Evolutionary conservation across 2,797 vertebrate genomes (phyloP).

Genomic region (Pipistrellus kuhlii): DNA sequence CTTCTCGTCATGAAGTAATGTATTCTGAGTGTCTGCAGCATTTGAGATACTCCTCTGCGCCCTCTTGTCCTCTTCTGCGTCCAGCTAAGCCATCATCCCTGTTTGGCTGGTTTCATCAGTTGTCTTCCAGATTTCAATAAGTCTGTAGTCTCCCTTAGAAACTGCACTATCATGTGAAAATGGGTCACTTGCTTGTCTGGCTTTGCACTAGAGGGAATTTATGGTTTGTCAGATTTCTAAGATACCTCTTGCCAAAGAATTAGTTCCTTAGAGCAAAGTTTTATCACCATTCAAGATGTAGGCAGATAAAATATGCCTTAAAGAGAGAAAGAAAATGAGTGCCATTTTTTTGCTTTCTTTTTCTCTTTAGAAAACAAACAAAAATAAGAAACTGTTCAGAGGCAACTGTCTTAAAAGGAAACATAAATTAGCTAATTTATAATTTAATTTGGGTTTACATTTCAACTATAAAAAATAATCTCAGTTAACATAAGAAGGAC

Average conservation of each 20-base stretch:
- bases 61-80: background rate
- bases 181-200: background rate
- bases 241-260: background rate
- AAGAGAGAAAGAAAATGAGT: background rate
- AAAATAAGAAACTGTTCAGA: background rate
- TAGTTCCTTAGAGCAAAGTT: conserved; percentile 14
- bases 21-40: background rate
- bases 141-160: background rate
- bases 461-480: background rate
- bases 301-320: conserved; percentile 12
- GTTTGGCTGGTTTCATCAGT: background rate
- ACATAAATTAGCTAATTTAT: background rate
- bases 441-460: conserved; percentile 36
- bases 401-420: background rate
- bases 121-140: background rate
- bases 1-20: background rate
- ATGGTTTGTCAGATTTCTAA: background rate
- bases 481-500: background rate
- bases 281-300: conserved; percentile 13
- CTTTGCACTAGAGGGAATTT: background rate
- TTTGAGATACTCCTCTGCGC: background rate
- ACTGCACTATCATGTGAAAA: background rate
- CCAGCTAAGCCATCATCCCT: background rate
- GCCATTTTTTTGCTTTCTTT: background rate
- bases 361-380: background rate